A percentile compares a stretch with the other conserved stretches of the same genome.
These are phyloP conservation scores for Drosophila hydei DNA, from an alignment of 1,140 invertebrate genomes.

Conservation along the genomic window DNA sequence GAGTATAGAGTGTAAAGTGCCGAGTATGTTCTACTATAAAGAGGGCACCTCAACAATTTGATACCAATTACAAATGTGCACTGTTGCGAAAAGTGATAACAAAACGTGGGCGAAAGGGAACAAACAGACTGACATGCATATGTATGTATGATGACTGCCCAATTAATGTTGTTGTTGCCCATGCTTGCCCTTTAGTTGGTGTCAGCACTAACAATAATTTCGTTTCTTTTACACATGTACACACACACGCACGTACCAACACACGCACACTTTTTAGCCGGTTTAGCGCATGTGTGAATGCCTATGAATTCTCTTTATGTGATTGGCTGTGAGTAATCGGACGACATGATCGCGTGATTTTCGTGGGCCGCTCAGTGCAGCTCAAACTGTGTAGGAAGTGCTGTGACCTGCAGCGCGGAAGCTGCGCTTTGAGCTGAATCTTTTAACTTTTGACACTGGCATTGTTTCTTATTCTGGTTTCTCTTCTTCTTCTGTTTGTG, in stretches of 20 bases:
- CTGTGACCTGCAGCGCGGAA: constrained; percentile 6
- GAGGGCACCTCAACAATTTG: neutral
- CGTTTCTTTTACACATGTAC: constrained; percentile 23
- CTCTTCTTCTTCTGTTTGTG: constrained; percentile 1
- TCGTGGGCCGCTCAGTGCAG: constrained; percentile 14
- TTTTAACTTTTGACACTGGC: neutral
- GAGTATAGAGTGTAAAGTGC: too few relatives aligned
- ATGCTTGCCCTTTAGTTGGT: constrained; percentile 16
- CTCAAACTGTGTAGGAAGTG: constrained; percentile 35
- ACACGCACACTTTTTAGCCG: constrained; percentile 15
- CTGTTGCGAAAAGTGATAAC: constrained; percentile 14
- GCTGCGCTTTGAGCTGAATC: constrained; percentile 7
- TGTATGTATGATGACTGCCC: constrained; percentile 7
- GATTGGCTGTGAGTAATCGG: constrained; percentile 72
- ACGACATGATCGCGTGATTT: constrained; percentile 74
- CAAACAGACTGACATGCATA: neutral
- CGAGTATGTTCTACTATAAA: neutral
- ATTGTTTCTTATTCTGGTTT: constrained; percentile 13
- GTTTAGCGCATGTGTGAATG: constrained; percentile 19
- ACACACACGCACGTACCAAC: constrained; percentile 5
- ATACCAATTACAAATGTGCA: constrained; percentile 1
- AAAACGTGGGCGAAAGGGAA: constrained; percentile 8
- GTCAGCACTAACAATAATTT: constrained; percentile 41
- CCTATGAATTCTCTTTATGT: constrained; percentile 51
- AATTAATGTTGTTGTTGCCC: constrained; percentile 12